Conservation (phyloP, 2,113 vertebrate genomes). For the Aegotheles bennettii region DNA sequence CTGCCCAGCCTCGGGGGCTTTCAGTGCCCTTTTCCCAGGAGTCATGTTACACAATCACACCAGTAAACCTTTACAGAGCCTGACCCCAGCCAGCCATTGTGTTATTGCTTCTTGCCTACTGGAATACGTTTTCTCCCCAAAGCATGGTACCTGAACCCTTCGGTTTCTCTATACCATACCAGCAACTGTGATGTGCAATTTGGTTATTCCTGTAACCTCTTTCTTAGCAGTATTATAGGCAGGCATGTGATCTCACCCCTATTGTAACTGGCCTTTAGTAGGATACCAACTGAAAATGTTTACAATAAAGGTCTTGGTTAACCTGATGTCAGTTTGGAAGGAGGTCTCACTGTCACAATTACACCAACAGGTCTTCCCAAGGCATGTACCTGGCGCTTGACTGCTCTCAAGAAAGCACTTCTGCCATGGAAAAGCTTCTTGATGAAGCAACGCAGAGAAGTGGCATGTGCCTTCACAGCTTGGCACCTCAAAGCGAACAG, state of each 20-base stretch:
- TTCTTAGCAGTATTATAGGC: constrained; percentile 1
- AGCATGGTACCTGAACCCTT: not conserved
- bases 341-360: not conserved
- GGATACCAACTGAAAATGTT: not conserved
- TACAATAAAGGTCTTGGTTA: constrained; percentile 30
- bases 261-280: not conserved
- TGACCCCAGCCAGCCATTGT: not conserved
- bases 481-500: not conserved
- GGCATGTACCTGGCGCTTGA: not conserved
- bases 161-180: not conserved
- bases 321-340: not conserved
- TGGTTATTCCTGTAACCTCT: not conserved
- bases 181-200: not conserved
- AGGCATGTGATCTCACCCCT: not conserved
- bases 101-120: not conserved
- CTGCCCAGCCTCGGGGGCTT: not conserved
- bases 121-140: not conserved
- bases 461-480: fast-evolving
- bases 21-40: not conserved
- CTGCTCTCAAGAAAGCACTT: not conserved
- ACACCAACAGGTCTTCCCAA: not conserved
- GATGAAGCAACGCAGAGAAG: not conserved
- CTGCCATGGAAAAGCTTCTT: not conserved
- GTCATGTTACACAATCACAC: not conserved
- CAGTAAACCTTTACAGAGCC: not conserved